Base-by-base conservation (phyloP, 2,797 vertebrate genomes). In the Danio aesculapii region DNA sequence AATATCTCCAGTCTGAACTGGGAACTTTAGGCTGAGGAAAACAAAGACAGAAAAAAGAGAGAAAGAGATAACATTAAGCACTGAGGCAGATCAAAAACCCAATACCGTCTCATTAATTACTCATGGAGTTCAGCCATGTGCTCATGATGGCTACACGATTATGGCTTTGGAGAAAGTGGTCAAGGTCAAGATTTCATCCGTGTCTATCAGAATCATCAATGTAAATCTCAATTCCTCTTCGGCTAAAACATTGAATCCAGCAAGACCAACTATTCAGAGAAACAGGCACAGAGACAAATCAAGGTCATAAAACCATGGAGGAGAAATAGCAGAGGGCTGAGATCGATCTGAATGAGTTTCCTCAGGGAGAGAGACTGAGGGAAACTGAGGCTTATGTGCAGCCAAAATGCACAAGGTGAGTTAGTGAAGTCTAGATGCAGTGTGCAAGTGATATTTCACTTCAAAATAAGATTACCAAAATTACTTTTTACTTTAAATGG, bases 1-100 rank as follows among this genome's bases (percentile, higher is more conserved):
- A 99, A 88, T 99, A 99, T 92, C 97, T 96, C 98, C 98, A 99
- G 89, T 99, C 98, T 86, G 95, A 90, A 89, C 93, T 94, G 76
- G 96, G 96, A 58, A 89, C 94, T 91, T 96, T 97, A 74, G 97
- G 96, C 97, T 99, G 95, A 73, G 47, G 49, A 81, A 52, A 39
- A 81, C 19, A n/a, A n/a, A n/a, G n/a, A n/a, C n/a, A n/a, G 63
- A 11, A 76, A 13, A 77, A 19, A 81, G 21, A 81, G 73, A 57
- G 21, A 71, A 41, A 63, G 39, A 69, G 30, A 63, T 85, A 59
- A 53, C 86, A 84, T 88, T 90, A 90, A 90, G 86, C 85, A 89
- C 73, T 77, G 62, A 62, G 67, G 58, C 3, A 71, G 58, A 82
- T 79, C 63, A 63, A 74, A 88, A 90, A 90, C 68, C 76, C 84